Evolutionary conservation across 2,888 invertebrate genomes (phyloP).

Genomic region (Campoletis raptor): DNA sequence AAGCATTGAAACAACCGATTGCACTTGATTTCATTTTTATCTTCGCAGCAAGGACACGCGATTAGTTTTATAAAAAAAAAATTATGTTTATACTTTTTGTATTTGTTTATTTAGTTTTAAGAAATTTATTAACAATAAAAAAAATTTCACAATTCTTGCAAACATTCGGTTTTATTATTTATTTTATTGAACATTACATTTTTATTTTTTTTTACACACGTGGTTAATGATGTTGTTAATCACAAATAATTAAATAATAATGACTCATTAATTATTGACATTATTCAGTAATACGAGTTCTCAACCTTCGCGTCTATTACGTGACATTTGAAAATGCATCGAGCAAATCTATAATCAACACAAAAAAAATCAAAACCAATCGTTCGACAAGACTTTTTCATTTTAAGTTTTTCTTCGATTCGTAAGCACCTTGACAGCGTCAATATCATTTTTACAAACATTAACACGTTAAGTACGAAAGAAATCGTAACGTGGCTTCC

Average conservation of each 20-base stretch:
- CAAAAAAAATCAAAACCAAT: neutral
- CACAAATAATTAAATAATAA: neutral
- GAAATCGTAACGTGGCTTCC: no score
- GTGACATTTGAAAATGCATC: neutral
- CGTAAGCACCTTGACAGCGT: no score
- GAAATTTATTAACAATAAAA: constrained; percentile 36
- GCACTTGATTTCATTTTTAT: neutral
- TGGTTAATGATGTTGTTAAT: neutral
- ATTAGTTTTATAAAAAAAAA: neutral
- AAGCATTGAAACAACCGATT: neutral
- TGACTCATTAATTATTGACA: neutral
- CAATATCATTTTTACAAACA: no score
- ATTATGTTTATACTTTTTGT: constrained; percentile 10
- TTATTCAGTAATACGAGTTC: no score
- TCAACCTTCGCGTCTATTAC: no score
- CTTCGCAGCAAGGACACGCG: neutral
- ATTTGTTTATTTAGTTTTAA: constrained; percentile 34
- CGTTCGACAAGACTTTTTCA: neutral
- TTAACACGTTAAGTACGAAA: no score
- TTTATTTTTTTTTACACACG: neutral
- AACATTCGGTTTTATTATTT: neutral
- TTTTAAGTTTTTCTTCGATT: neutral
- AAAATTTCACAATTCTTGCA: constrained; percentile 30
- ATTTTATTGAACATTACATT: neutral
- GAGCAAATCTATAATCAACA: neutral